These are phyloP conservation scores for Plodia interpunctella DNA, from an alignment of 1,140 invertebrate species.

Conservation along the genomic window DNA sequence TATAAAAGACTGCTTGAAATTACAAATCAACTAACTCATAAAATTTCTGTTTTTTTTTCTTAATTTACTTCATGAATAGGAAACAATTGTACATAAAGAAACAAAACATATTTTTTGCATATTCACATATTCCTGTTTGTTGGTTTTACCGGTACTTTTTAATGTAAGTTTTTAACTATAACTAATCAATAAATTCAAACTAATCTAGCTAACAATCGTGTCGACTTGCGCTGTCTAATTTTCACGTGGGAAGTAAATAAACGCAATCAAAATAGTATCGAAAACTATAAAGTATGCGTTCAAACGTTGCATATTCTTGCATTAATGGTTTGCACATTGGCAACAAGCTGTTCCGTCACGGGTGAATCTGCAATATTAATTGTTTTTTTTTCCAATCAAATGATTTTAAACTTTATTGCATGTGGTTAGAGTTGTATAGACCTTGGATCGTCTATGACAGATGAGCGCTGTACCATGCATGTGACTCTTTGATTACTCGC, in stretches of 20 bases:
- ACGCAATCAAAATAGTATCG: constrained; percentile 11
- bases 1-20: too few species aligned
- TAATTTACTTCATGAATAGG: too few species aligned
- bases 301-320: constrained; percentile 9
- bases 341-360: constrained; percentile 4
- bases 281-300: constrained; percentile 6
- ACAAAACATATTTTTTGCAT: too few species aligned
- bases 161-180: background rate
- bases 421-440: background rate
- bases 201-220: constrained; percentile 5
- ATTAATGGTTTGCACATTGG: constrained; percentile 7
- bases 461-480: constrained; percentile 17
- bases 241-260: constrained; percentile 10
- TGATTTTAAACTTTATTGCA: constrained; percentile 2
- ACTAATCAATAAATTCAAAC: background rate
- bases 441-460: background rate
- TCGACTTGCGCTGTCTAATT: background rate
- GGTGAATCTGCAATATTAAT: constrained; percentile 1
- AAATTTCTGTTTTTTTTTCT: too few species aligned
- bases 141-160: too few species aligned
- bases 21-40: too few species aligned
- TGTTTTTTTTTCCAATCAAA: background rate
- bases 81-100: too few species aligned
- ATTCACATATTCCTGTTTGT: too few species aligned
- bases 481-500: constrained; percentile 30